A percentile compares a stretch with the other conserved stretches of the same genome.
These are phyloP conservation scores for Saxidomus purpurata DNA, from an alignment of 1,140 invertebrate genomes.

Conservation along the genomic window DNA sequence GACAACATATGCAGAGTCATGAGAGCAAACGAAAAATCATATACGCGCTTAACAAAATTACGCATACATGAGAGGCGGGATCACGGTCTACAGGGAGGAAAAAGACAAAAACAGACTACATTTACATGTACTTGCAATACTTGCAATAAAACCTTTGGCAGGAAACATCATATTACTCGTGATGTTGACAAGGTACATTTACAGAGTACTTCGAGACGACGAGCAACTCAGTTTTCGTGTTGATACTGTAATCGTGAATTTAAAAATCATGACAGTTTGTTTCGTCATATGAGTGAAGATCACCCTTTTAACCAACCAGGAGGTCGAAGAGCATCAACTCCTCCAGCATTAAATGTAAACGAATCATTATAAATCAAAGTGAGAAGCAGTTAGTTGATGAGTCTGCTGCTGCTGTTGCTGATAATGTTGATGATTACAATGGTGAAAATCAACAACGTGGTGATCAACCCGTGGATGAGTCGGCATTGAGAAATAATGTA, in stretches of 20 bases:
- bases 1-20: conserved; percentile 44
- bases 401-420: not conserved
- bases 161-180: no score
- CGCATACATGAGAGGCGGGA: conserved; percentile 2
- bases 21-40: not conserved
- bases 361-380: not conserved
- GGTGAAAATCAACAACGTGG: conserved; percentile 17
- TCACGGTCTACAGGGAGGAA: not conserved
- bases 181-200: not conserved
- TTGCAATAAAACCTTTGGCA: conserved; percentile 9
- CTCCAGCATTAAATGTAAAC: not conserved
- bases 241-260: conserved; percentile 30
- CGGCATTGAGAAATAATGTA: conserved; percentile 6
- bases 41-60: conserved; percentile 14
- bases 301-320: not conserved
- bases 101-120: not conserved
- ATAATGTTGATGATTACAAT: not conserved
- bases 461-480: not conserved
- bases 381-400: no score
- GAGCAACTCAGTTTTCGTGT: conserved; percentile 27
- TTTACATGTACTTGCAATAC: not conserved
- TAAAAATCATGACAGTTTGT: conserved; percentile 10
- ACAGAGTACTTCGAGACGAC: not conserved
- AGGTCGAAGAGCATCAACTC: no score
- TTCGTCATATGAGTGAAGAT: conserved; percentile 38